phyloP scores from a whole-genome alignment of 2,888 invertebrate genomes.

The Apotomis capreana region DNA sequence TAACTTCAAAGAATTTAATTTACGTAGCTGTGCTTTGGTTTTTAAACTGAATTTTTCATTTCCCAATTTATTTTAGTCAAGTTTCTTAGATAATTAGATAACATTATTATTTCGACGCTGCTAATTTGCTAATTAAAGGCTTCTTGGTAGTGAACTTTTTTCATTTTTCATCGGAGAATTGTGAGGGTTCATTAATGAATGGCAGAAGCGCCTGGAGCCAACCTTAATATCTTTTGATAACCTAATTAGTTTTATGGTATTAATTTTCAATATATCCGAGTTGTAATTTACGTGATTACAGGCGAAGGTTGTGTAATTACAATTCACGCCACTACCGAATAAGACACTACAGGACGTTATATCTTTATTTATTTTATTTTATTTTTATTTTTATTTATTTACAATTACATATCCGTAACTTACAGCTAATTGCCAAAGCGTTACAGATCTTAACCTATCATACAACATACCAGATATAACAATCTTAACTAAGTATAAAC shows the following conservation, averaged over 20 bases:
- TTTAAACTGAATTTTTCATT: background rate
- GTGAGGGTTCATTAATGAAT: conserved; percentile 33
- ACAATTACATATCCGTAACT: too few species aligned
- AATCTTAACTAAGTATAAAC: too few species aligned
- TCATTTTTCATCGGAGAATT: conserved; percentile 31
- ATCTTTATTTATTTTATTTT: too few species aligned
- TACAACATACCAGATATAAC: too few species aligned
- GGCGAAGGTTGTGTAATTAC: too few species aligned
- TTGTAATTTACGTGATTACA: conserved; percentile 13
- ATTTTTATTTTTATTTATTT: too few species aligned
- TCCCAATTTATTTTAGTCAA: background rate
- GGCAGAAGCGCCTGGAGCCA: conserved; percentile 33
- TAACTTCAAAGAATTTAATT: background rate
- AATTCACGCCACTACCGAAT: too few species aligned
- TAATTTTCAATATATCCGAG: conserved; percentile 48
- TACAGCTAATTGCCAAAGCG: too few species aligned
- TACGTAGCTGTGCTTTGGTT: background rate
- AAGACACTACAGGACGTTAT: too few species aligned
- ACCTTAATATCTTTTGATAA: conserved; percentile 45
- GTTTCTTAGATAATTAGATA: conserved; percentile 40
- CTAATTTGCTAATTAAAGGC: conserved; percentile 48
- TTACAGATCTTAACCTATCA: too few species aligned
- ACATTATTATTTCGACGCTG: conserved; percentile 43
- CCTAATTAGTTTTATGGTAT: conserved; percentile 50
- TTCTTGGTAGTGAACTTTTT: conserved; percentile 26